Base-by-base conservation (phyloP, 2,888 invertebrate genomes). In the Parnassius smintheus region DNA sequence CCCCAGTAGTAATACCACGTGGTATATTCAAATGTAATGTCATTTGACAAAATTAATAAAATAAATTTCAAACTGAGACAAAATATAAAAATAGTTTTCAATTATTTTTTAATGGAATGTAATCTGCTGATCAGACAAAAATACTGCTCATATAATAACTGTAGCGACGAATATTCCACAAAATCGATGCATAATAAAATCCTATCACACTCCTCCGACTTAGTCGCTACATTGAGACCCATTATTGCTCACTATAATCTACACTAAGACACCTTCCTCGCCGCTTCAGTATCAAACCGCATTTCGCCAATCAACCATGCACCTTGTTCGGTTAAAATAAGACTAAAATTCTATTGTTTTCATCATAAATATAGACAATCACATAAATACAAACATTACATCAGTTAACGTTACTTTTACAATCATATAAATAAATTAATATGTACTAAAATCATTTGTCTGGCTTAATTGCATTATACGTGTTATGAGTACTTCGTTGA, bases 181-280 rank as follows among this genome's bases (percentile, higher is more conserved):
- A 57, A 57, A 59, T 61, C 65, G 60, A 65, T 44, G 54, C 64
- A 69, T 67, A 68, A 75, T 71, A 73, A 66, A 64, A 62, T 62
- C 67, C 70, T 72, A 77, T 78, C 77, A 77, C 78, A 78, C 70
- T 71, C 71, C 74, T 75, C 73, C 77, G 74, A 80, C 81, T 80
- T 80, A 77, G 78, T 81, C 78, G 77, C 76, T 83, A 81, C 65
- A 74, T 84, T 85, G 82, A 84, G 85, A 85, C 85, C 84, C 84
- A 80, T 73, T 35, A 66, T 76, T 79, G 72, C 69, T 76, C 72
- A 75, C 72, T 72, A 72, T 64, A 65, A 56, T 61, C 68, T 67
- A 71, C 51, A 70, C 68, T 70, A 4, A 68, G 55, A 62, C 65
- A 64, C 60, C 56, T 49, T 44, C 41, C n/a, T 48, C 45, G 25